Percentiles rank a stretch among this genome's conserved stretches.
phyloP scores from a whole-genome alignment of 1,140 invertebrate species.

The Pomacea maculata region DNA sequence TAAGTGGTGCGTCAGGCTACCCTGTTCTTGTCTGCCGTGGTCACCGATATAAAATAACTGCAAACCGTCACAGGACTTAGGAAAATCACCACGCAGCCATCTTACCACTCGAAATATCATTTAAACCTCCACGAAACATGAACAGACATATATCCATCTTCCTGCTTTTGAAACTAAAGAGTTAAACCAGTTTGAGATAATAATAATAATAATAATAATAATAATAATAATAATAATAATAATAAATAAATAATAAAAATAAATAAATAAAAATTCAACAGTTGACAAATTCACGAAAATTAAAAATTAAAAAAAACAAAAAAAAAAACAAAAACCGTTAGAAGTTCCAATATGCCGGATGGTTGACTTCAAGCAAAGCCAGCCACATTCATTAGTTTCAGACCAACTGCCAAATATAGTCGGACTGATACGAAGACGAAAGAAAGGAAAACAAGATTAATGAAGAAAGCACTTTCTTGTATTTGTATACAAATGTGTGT shows the following conservation, averaged over 20 bases:
- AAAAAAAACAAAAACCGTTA: not conserved
- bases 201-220: too few species aligned
- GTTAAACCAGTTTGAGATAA: not conserved
- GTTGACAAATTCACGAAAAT: not conserved
- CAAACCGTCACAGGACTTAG: not conserved
- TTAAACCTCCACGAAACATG: not conserved
- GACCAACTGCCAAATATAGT: too few species aligned
- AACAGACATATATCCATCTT: not conserved
- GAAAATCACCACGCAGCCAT: not conserved
- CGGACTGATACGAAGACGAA: too few species aligned
- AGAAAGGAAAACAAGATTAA: not conserved
- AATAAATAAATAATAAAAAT: too few species aligned
- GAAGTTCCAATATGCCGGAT: conserved; percentile 9
- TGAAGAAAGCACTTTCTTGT: conserved; percentile 12
- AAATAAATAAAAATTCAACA: not conserved
- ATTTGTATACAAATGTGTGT: conserved; percentile 19
- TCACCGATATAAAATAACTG: not conserved
- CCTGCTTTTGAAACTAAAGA: not conserved
- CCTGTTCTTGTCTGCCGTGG: not conserved
- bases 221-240: too few species aligned
- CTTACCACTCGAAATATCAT: not conserved
- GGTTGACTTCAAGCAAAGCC: not conserved
- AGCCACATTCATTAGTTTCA: too few species aligned
- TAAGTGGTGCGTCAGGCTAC: not conserved
- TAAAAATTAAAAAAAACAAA: conserved; percentile 4